Evolutionary conservation across 2,113 vertebrate genomes (phyloP).

Genomic region (Phasianus colchicus): DNA sequence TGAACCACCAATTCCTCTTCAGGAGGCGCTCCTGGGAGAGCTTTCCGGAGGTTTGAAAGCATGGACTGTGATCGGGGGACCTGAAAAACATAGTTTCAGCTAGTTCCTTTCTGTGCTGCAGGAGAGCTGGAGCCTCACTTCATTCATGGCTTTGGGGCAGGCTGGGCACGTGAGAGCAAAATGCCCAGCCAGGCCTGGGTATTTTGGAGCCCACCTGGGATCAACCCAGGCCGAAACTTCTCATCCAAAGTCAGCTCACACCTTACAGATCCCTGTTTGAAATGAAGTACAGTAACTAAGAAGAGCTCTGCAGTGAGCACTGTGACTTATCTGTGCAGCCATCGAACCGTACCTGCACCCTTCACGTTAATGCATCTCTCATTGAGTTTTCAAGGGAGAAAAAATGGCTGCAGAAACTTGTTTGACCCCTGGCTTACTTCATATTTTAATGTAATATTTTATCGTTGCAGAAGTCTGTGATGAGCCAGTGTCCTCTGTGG

Average conservation of each 20-base stretch:
- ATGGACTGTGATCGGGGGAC: neutral
- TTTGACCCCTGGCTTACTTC: neutral
- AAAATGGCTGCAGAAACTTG: neutral
- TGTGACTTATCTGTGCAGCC: neutral
- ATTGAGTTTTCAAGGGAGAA: neutral
- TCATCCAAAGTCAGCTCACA: neutral
- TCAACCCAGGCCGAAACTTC: rapidly evolving
- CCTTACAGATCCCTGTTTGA: neutral
- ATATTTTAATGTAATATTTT: neutral
- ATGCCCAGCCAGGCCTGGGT: neutral
- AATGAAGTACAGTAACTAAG: neutral
- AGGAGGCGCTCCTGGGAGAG: neutral
- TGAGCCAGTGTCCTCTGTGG: neutral
- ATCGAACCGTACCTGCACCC: neutral
- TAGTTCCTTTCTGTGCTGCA: neutral
- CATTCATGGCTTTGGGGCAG: neutral
- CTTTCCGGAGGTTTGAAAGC: neutral
- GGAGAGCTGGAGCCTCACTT: neutral
- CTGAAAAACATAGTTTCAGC: neutral
- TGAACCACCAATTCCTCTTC: neutral
- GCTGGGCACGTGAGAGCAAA: neutral
- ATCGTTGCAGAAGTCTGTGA: neutral
- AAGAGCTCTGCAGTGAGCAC: neutral
- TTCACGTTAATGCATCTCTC: neutral
- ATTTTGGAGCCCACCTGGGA: neutral